These are phyloP conservation scores for Drosophila fulvimacula DNA, from an alignment of 2,888 invertebrate species.

Conservation along the genomic window DNA sequence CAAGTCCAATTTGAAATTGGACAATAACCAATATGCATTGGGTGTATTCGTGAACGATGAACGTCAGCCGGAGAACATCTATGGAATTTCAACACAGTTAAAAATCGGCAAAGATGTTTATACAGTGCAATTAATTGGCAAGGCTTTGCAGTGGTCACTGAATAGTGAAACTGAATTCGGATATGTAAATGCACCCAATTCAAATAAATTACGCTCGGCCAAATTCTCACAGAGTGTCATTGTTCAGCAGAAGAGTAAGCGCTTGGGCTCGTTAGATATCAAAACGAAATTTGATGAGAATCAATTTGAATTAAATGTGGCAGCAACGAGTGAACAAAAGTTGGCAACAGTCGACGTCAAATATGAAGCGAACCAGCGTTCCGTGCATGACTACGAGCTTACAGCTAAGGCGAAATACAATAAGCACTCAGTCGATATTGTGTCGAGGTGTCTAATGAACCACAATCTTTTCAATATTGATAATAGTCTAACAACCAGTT, in stretches of 20 bases:
- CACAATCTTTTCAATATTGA: constrained; percentile 81
- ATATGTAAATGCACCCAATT: constrained; percentile 49
- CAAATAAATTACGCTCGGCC: constrained; percentile 42
- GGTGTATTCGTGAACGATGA: constrained; percentile 78
- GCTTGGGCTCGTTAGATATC: constrained; percentile 79
- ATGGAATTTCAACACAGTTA: constrained; percentile 70
- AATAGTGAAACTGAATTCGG: constrained; percentile 48
- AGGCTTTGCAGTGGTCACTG: constrained; percentile 61
- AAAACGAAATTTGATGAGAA: constrained; percentile 84
- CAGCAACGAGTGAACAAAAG: constrained; percentile 87
- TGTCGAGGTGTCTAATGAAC: constrained; percentile 76
- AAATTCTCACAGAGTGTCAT: constrained; percentile 61
- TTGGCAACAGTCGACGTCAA: constrained; percentile 86
- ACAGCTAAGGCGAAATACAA: constrained; percentile 86
- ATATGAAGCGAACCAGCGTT: constrained; percentile 84
- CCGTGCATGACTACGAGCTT: constrained; percentile 85
- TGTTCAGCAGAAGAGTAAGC: constrained; percentile 57
- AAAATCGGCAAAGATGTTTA: constrained; percentile 48
- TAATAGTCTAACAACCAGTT: constrained; percentile 78
- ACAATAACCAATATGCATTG: constrained; percentile 63
- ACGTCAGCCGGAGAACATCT: constrained; percentile 60
- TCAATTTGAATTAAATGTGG: constrained; percentile 86
- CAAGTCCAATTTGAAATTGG: constrained; percentile 67
- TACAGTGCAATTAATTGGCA: constrained; percentile 56
- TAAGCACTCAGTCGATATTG: constrained; percentile 77